Conservation (phyloP, 2,888 invertebrate genomes). For the Dasypogon diadema region DNA sequence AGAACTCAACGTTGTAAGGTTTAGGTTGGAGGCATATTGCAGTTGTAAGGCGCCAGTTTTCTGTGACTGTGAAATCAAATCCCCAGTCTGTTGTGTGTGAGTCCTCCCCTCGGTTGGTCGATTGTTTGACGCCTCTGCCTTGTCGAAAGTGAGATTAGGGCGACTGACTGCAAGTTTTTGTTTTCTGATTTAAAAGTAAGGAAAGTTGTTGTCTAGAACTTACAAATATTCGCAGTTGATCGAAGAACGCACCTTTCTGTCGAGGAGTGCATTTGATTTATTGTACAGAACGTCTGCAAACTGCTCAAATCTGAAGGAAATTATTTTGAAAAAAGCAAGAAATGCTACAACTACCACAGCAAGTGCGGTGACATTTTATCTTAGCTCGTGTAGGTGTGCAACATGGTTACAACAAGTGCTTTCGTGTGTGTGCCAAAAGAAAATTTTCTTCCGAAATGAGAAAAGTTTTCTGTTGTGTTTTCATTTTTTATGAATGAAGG, state of each 20-base stretch:
- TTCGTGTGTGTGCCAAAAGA: constrained; percentile 15
- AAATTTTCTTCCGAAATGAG: constrained; percentile 33
- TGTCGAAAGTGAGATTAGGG: constrained; percentile 26
- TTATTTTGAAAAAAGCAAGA: constrained; percentile 14
- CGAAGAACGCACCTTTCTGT: neutral
- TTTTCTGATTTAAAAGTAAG: constrained; percentile 5
- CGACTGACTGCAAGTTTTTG: constrained; percentile 35
- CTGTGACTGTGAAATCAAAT: no score
- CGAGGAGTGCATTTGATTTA: neutral
- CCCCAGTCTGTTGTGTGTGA: constrained; percentile 1
- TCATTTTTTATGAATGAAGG: constrained; percentile 35
- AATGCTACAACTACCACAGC: constrained; percentile 13
- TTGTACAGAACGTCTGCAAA: neutral
- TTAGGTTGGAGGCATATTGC: no score
- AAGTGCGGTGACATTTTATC: constrained; percentile 32
- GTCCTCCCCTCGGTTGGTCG: constrained; percentile 1
- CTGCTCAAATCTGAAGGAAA: neutral
- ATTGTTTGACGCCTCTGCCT: neutral
- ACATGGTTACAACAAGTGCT: constrained; percentile 28
- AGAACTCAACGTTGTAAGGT: no score
- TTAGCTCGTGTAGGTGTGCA: neutral
- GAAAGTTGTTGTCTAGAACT: neutral
- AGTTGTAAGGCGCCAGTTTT: no score
- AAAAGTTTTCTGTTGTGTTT: constrained; percentile 9
- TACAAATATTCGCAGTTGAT: neutral